Base-by-base conservation (phyloP, 2,113 vertebrate species). In the Rallus limicola region DNA sequence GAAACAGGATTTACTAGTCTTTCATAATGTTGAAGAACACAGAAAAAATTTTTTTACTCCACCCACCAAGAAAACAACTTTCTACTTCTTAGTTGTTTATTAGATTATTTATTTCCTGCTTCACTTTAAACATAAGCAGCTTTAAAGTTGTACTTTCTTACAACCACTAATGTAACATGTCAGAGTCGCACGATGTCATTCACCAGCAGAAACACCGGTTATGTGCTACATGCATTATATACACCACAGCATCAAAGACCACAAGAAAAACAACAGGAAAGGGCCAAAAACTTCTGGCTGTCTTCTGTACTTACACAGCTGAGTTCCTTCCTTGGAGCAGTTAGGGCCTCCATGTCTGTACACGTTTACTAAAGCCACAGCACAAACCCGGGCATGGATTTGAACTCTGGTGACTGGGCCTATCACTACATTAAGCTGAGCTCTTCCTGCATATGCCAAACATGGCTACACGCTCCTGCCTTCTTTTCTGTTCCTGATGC, bases 191-290 rank as follows among this genome's bases (percentile, higher is more conserved):
- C 40, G 10, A 5, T 8, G 5, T 23, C 62, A 82, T 19, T 55
- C 40, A 40, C 25, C 62, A 76, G 40, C 5, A 52, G 46, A 67
- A 76, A 40, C 52, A 62, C 58, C 10, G 16, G 36, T 34, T 33
- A 44, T 4, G 2, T 0, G 0, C 38, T 64, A 67, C 33, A 23
- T 2, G 4, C 18, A 16, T 33, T 33, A 28, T 4, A 53, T 4
- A 53, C 18, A 23, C 48, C 29, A 10, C 20, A 16, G 11, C 34
- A 69, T 18, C 44, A 59, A 75, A 1, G 10, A 20, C 62, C 38
- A 26, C 42, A 46, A 62, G 14, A 69, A 34, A 77, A 81, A 33
- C 2, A 0, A 12, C n/a, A 92, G 12, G 9, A 25, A 71, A 72
- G 15, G 4, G 6, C 20, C 56, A 79, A 82, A 86, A 86, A 69